phyloP scores from a whole-genome alignment of 2,797 vertebrate species.

The Hydrocynus forskahlii region DNA sequence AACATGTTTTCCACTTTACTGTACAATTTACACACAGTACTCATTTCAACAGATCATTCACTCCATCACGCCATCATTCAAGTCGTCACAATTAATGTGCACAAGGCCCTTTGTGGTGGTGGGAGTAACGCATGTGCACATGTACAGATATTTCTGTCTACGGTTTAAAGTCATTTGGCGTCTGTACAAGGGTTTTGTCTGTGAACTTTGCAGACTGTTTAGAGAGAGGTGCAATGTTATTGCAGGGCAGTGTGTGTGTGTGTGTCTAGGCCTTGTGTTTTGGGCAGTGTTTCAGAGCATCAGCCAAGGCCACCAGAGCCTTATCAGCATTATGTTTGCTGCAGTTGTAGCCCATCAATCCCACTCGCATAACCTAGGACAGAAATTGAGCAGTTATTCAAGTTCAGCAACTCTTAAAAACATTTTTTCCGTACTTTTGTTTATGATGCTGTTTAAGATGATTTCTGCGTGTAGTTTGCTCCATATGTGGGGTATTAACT shows the following conservation, averaged over 20 bases:
- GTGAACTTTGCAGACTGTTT: not conserved
- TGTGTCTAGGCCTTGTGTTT: constrained; percentile 69
- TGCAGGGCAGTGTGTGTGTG: not conserved
- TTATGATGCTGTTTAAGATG: too few relatives aligned
- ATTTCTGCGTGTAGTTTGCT: too few relatives aligned
- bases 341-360: constrained; percentile 94
- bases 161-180: not conserved
- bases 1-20: constrained; percentile 25
- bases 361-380: constrained; percentile 89
- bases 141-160: not conserved
- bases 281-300: constrained; percentile 84
- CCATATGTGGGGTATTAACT: too few relatives aligned
- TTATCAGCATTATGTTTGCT: constrained; percentile 83
- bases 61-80: not conserved
- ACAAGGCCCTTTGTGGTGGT: not conserved
- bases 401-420: too few relatives aligned
- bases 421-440: too few relatives aligned
- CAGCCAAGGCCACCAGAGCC: constrained; percentile 79
- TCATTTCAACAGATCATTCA: not conserved
- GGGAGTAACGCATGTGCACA: not conserved
- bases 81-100: not conserved
- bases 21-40: constrained; percentile 18
- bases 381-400: not conserved
- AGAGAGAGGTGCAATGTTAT: not conserved
- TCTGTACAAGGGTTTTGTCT: not conserved